Conservation (phyloP, 92 coral and sea anemone species). For the Plumapathes pennacea region DNA sequence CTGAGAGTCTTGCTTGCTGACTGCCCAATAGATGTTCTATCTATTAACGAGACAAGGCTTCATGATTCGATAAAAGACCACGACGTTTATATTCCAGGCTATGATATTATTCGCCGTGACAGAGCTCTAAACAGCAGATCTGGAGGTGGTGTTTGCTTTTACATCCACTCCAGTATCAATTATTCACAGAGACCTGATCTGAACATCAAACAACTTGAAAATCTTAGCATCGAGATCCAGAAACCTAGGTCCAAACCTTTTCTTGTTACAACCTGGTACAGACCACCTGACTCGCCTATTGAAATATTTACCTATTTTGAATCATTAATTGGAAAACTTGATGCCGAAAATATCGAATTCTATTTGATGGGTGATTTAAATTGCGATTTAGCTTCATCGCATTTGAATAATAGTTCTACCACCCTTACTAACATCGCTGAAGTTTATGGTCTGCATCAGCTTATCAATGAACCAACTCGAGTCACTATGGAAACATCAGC, state of each 20-base stretch:
- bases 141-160: constrained; percentile 62
- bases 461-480: constrained; percentile 18
- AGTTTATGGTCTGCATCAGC: constrained; percentile 5
- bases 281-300: constrained; percentile 28
- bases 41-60: constrained; percentile 57
- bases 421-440: background rate
- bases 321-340: constrained; percentile 4
- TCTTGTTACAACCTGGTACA: constrained; percentile 41
- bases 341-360: constrained; percentile 13
- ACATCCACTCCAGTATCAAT: constrained; percentile 27
- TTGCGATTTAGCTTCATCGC: constrained; percentile 9
- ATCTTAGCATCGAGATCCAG: constrained; percentile 14
- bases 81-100: constrained; percentile 46
- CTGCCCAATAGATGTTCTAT: constrained; percentile 33
- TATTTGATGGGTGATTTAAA: constrained; percentile 24
- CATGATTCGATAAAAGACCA: constrained; percentile 43
- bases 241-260: constrained; percentile 18
- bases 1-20: constrained; percentile 35
- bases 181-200: constrained; percentile 6
- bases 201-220: constrained; percentile 9
- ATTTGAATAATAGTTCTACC: constrained; percentile 1
- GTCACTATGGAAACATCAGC: constrained; percentile 14
- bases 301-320: constrained; percentile 13
- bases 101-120: constrained; percentile 53
- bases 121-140: constrained; percentile 23